Base-by-base conservation (phyloP, 2,888 invertebrate genomes). In the Agrochola litura region DNA sequence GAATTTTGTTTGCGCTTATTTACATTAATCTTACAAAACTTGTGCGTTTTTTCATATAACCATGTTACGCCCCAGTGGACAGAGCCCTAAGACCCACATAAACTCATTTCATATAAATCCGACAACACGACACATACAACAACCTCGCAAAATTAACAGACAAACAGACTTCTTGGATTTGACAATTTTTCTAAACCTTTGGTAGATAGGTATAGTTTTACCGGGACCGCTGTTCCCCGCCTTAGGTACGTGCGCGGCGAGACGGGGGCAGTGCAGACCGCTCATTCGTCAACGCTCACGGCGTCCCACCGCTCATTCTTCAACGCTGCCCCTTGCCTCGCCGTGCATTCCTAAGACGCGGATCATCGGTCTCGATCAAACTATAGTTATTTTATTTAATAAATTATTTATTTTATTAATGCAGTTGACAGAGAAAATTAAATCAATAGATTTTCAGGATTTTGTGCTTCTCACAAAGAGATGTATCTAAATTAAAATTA, bases 141-240 rank as follows among this genome's bases (percentile, higher is more conserved):
- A 67, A 83, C 64, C 77, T 76, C 71, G 64, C 84, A 81, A 82
- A 85, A 76, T 78, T 76, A 88, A 89, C 89, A 82, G 65, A 82
- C 84, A 79, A 58, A 74, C 73, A 49, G 54, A 72, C 52, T 43
- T 68, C 56, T 78, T 81, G 77, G 75, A 86, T 73, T 88, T 83
- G 79, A 86, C 86, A 79, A 69, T 66, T 64, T 64, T 66, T 63
- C 0, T n/a, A 25, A n/a, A 8, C 6, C 2, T 12, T 8, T 22
- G 12, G 6, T 22, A 19, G 14, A 4, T 14, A 43, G 6, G 14
- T 6, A 37, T 37, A 37, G 37, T 37, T 37, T 37, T 2, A 3
- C 37, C 37, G 37, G 2, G 37, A 37, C 37, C 37, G 2, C 37
- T 37, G 37, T 0, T 37, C 37, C 37, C 2, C 37, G 37, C 4